Evolutionary conservation across 2,797 vertebrate species (phyloP).

Genomic region (Loriculus beryllinus): DNA sequence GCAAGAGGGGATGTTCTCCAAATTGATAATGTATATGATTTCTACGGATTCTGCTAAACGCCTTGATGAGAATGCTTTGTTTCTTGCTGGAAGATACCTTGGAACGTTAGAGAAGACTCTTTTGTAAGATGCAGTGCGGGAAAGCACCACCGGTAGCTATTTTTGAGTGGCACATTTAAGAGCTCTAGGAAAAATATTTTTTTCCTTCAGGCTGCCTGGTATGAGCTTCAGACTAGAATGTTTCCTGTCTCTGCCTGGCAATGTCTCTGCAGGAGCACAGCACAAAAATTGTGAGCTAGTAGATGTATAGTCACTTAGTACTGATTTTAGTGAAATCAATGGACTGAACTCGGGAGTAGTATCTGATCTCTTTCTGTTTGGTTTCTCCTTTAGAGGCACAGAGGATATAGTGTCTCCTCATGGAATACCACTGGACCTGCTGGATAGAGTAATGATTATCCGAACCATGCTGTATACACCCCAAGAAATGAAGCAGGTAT

Average conservation of each 20-base stretch:
- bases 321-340: neutral
- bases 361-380: neutral
- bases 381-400: constrained; percentile 82
- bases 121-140: neutral
- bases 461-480: constrained; percentile 96
- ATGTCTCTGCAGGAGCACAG: neutral
- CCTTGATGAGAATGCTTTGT: neutral
- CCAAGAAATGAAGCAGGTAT: constrained; percentile 97
- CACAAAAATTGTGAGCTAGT: neutral
- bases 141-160: neutral
- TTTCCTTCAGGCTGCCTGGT: neutral
- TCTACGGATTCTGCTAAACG: neutral
- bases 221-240: neutral
- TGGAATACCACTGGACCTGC: constrained; percentile 92
- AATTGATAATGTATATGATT: neutral
- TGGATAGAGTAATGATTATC: constrained; percentile 97
- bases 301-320: neutral
- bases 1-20: neutral
- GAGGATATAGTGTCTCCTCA: constrained; percentile 95
- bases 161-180: neutral
- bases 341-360: neutral
- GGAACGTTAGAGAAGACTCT: neutral
- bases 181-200: neutral
- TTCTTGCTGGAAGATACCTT: neutral
- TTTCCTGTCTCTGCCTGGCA: neutral